These are phyloP conservation scores for Knipowitschia caucasica DNA, from an alignment of 2,797 vertebrate genomes.

Conservation along the genomic window DNA sequence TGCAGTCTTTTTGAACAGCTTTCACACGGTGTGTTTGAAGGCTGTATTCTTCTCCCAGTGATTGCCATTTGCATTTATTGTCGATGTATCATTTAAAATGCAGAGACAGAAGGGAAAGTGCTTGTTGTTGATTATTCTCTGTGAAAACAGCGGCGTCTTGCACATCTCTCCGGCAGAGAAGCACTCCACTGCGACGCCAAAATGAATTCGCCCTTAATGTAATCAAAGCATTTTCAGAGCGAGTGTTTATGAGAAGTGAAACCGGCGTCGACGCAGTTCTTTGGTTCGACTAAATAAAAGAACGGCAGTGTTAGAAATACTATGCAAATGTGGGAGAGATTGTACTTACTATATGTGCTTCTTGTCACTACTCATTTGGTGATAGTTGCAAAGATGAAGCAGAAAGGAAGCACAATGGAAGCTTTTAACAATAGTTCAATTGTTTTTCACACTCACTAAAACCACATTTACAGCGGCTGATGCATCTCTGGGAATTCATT, in stretches of 20 bases:
- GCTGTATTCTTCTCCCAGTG: not conserved
- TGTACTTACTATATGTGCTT: too few species aligned
- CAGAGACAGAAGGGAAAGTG: slow-evolving; percentile 14
- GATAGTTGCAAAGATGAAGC: too few species aligned
- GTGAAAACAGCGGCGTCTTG: slow-evolving; percentile 6
- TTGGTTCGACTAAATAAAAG: not conserved
- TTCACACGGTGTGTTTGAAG: too few species aligned
- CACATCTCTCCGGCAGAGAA: not conserved
- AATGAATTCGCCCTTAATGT: slow-evolving; percentile 6
- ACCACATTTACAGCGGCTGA: too few species aligned
- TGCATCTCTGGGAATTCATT: too few species aligned
- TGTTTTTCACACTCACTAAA: too few species aligned
- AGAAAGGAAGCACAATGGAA: too few species aligned
- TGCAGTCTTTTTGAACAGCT: not conserved
- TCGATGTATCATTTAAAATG: not conserved
- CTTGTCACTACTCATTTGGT: too few species aligned
- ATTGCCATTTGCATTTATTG: not conserved
- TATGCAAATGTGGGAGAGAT: too few species aligned
- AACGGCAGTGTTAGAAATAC: too few species aligned
- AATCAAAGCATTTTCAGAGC: slow-evolving; percentile 10
- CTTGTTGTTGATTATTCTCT: slow-evolving; percentile 14
- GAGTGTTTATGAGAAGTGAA: slow-evolving; percentile 8
- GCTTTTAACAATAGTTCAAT: too few species aligned
- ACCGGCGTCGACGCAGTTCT: not conserved
- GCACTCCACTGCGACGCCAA: not conserved